Base-by-base conservation (phyloP, 2,888 invertebrate genomes). In the Scaptomyza caliginosa region DNA sequence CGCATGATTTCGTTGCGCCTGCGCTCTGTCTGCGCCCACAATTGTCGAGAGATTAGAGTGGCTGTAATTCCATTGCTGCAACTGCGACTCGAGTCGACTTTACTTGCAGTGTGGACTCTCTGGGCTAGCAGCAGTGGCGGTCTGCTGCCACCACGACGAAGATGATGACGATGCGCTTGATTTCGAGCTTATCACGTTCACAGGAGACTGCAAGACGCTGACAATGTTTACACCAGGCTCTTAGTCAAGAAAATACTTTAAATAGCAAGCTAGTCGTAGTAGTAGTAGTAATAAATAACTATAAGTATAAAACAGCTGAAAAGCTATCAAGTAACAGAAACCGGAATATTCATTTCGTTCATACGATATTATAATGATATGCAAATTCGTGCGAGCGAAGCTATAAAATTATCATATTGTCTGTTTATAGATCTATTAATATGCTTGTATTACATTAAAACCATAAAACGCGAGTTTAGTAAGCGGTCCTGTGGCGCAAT, bases 401-500 rank as follows among this genome's bases (percentile, higher is more conserved):
- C 13, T 4, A 36, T 8, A 30, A 38, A 28, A 17, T 36, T 16
- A 38, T 42, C 36, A 46, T 54, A 52, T 34, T 19, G 26, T 28
- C 38, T 63, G 67, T 71, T 60, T 60, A 43, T 40, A 55, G 57
- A 38, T 24, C 24, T 2, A 6, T 0, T 24, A 39, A 43, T 30
- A 46, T 5, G 26, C 0, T 26, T 8, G 3, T 0, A 8, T 17
- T 28, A 42, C 6, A 40, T 58, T 3, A 11, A 1, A 10, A 2
- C 4, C n/a, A 5, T 10, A 21, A 43, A 13, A 2, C 4, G 0
- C 0, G 0, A 0, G 0, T 0, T n/a, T 0, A 0, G 0, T 19
- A 55, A 34, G 4, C 59, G 89, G 89, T 88, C 89, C 89, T 89
- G 89, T 89, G 89, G 89, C 89, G 89, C 89, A 89, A 90, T 89